Evolutionary conservation across 2,797 vertebrate species (phyloP).

Genomic region (Ctenopoma kingsleyae): DNA sequence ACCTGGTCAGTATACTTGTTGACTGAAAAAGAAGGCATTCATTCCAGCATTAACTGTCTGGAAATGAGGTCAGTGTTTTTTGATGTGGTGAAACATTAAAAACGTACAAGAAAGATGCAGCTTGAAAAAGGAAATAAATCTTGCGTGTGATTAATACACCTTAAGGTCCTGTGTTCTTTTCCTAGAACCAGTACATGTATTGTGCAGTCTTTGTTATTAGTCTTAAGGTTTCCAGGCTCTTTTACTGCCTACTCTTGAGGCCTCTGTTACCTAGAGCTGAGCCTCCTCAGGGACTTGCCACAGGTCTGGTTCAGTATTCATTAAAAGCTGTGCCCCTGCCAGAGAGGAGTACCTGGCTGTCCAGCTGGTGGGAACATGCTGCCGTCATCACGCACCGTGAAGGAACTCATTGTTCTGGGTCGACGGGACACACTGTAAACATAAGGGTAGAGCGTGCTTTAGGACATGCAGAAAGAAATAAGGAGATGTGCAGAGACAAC

Average conservation of each 20-base stretch:
- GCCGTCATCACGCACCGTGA: constrained; percentile 60
- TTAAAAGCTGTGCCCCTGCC: constrained; percentile 52
- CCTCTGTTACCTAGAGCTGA: constrained; percentile 58
- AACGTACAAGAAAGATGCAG: neutral
- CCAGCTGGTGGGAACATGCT: constrained; percentile 67
- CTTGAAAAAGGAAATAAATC: neutral
- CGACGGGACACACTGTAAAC: constrained; percentile 60
- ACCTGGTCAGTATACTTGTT: neutral
- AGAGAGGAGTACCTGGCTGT: constrained; percentile 72
- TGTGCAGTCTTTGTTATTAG: constrained; percentile 22
- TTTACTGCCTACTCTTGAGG: constrained; percentile 47
- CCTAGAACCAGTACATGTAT: neutral
- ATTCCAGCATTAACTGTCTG: neutral
- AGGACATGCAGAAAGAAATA: constrained; percentile 32
- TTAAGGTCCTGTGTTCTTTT: neutral
- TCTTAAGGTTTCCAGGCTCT: constrained; percentile 28
- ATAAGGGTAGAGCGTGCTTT: constrained; percentile 42
- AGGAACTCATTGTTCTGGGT: constrained; percentile 78
- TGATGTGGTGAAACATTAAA: neutral
- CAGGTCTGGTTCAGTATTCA: constrained; percentile 54
- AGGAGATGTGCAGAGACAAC: constrained; percentile 28
- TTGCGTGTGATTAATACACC: neutral
- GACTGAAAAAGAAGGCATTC: neutral
- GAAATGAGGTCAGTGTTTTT: neutral
- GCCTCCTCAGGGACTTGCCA: constrained; percentile 65